Evolutionary conservation across 2,888 invertebrate genomes (phyloP).

Genomic region (Arge pagana): DNA sequence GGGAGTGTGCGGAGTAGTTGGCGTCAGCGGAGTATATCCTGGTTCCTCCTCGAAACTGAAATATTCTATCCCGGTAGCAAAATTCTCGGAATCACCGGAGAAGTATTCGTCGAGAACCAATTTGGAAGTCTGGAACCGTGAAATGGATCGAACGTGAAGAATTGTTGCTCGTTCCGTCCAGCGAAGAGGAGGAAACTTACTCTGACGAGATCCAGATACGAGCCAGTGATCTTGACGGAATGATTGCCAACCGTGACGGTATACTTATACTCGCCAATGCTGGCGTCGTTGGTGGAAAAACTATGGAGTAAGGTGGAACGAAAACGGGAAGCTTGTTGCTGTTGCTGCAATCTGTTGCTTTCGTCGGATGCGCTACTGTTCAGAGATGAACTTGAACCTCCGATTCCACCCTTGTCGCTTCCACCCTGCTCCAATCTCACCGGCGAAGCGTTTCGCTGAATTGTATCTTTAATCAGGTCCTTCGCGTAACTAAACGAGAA

Average conservation of each 20-base stretch:
- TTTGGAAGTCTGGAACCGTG: slow-evolving; percentile 82
- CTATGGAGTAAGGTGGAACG: slow-evolving; percentile 73
- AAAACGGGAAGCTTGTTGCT: slow-evolving; percentile 62
- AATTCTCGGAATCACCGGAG: slow-evolving; percentile 48
- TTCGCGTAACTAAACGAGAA: slow-evolving; percentile 80
- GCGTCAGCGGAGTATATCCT: slow-evolving; percentile 32
- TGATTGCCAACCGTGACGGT: slow-evolving; percentile 84
- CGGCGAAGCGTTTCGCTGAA: slow-evolving; percentile 92
- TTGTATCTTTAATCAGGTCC: slow-evolving; percentile 92
- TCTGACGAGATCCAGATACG: slow-evolving; percentile 82
- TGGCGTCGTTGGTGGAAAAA: slow-evolving; percentile 82
- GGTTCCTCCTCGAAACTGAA: slow-evolving; percentile 53
- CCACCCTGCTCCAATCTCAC: slow-evolving; percentile 70
- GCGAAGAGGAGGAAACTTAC: slow-evolving; percentile 60
- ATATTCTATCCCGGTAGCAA: slow-evolving; percentile 48
- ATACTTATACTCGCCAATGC: slow-evolving; percentile 85
- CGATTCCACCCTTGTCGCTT: slow-evolving; percentile 62
- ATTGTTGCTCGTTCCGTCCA: not conserved
- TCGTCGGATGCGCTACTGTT: slow-evolving; percentile 77
- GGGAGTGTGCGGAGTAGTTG: slow-evolving; percentile 36
- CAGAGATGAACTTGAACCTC: slow-evolving; percentile 77
- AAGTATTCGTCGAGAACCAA: slow-evolving; percentile 88
- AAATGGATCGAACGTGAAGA: not conserved
- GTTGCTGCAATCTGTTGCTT: slow-evolving; percentile 57
- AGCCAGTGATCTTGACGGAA: slow-evolving; percentile 83